Evolutionary conservation across 2,113 vertebrate genomes (phyloP).

Genomic region (Alligator mississippiensis): DNA sequence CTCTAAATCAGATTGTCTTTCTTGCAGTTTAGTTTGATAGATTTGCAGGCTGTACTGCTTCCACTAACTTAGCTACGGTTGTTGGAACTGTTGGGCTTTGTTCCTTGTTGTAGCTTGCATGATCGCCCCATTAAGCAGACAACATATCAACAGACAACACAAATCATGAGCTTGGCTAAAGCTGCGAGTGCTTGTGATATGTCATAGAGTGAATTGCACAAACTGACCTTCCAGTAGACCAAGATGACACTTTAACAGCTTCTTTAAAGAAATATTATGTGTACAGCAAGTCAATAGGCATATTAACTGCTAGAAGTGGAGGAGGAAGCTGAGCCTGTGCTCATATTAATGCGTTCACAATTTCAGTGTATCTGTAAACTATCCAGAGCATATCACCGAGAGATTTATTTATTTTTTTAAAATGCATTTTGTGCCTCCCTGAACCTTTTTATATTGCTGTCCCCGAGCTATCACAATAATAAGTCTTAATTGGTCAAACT

Average conservation of each 20-base stretch:
- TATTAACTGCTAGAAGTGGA: constrained; percentile 31
- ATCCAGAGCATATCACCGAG: not conserved
- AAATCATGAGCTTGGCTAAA: constrained; percentile 87
- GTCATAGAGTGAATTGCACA: constrained; percentile 76
- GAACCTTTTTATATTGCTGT: not conserved
- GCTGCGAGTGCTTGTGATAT: constrained; percentile 79
- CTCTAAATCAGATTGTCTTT: constrained; percentile 94
- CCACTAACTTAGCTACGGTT: constrained; percentile 84
- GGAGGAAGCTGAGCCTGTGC: not conserved
- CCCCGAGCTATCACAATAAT: not conserved
- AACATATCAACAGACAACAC: constrained; percentile 90
- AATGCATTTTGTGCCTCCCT: not conserved
- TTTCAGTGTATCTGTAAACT: constrained; percentile 4
- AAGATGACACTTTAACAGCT: constrained; percentile 69
- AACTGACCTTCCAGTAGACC: constrained; percentile 81
- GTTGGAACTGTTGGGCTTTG: constrained; percentile 91
- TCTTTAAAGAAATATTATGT: constrained; percentile 71
- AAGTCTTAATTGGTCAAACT: not conserved
- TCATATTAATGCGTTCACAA: not conserved
- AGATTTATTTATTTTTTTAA: not conserved
- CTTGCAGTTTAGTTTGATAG: constrained; percentile 90
- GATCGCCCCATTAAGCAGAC: constrained; percentile 99
- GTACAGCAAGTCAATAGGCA: constrained; percentile 57
- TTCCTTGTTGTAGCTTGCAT: constrained; percentile 94
- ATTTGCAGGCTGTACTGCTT: constrained; percentile 84